Evolutionary conservation across 2,113 vertebrate genomes (phyloP), one percentile per base, ranked within the genome.

Genomic region (Ploceus nigricollis): DNA sequence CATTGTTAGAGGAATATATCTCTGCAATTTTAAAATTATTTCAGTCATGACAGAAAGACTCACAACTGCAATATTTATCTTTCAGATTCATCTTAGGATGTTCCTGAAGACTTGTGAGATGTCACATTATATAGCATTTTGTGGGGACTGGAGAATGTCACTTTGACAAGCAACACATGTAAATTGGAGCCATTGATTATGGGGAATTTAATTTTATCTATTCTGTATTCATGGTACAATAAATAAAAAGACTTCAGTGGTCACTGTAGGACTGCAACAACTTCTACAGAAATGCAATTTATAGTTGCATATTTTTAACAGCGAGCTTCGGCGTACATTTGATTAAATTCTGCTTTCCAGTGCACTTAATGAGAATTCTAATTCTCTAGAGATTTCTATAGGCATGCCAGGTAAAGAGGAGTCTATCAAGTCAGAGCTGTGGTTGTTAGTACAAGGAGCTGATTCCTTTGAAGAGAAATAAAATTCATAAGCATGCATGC

Each of bases 1-100:
- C 97, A 97, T 98, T 98, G 98, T 98, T 97, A 97, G 81, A 96
- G 84, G 97, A 98, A 97, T 97, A 98, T 92, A 98, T 97, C 97
- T 97, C 96, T 97, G 97, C 97, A 98, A 98, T 98, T 98, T 98
- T 97, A 97, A 98, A 98, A 98, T 98, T 98, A 98, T 98, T 98
- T 98, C 96, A 98, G 98, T 98, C 97, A 98, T 98, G 98, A 98
- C 97, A 98, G 97, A 97, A 97, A 98, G 97, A 97, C 97, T 98
- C 97, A 97, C 94, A 98, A 98, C 96, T 98, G 97, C 97, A 98
- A 98, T 98, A 98, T 98, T 98, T 98, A 98, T 97, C 98, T 97
- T 98, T 97, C 97, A 97, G 82, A 96, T 98, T 97, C 94, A 96
- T 97, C 94, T 96, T 89, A 95, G 90, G 96, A 96, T 90, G 95